phyloP scores from a whole-genome alignment of 2,797 vertebrate species.

The Chelon auratus region DNA sequence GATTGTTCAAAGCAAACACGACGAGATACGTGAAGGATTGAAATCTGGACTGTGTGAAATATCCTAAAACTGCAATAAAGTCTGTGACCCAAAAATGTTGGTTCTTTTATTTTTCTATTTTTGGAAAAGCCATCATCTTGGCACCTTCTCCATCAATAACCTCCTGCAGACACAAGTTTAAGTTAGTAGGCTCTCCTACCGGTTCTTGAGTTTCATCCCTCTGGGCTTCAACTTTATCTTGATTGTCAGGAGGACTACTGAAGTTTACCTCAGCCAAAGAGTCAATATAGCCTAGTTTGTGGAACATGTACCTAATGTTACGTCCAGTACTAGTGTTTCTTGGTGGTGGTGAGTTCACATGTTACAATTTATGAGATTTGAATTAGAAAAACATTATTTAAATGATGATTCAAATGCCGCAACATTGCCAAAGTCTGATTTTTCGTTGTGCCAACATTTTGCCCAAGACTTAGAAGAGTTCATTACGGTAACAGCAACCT shows the following conservation, averaged over 20 bases:
- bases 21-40: background rate
- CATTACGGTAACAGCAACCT: too few relatives aligned
- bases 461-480: too few relatives aligned
- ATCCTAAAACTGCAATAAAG: background rate
- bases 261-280: background rate
- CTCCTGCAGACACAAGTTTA: constrained; percentile 1
- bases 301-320: too few relatives aligned
- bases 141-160: constrained; percentile 17
- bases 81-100: background rate
- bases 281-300: too few relatives aligned
- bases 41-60: background rate
- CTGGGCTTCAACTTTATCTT: background rate
- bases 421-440: too few relatives aligned
- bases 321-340: too few relatives aligned
- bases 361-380: too few relatives aligned
- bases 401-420: background rate
- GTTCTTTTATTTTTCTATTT: background rate
- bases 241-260: constrained; percentile 4
- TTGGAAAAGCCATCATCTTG: background rate
- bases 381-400: too few relatives aligned
- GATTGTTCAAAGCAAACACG: background rate
- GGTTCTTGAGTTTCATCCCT: background rate
- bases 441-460: too few relatives aligned
- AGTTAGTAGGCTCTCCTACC: background rate
- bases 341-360: too few relatives aligned